Conservation (phyloP, 1,140 invertebrate species). For the Cyrtorhinus lividipennis region DNA sequence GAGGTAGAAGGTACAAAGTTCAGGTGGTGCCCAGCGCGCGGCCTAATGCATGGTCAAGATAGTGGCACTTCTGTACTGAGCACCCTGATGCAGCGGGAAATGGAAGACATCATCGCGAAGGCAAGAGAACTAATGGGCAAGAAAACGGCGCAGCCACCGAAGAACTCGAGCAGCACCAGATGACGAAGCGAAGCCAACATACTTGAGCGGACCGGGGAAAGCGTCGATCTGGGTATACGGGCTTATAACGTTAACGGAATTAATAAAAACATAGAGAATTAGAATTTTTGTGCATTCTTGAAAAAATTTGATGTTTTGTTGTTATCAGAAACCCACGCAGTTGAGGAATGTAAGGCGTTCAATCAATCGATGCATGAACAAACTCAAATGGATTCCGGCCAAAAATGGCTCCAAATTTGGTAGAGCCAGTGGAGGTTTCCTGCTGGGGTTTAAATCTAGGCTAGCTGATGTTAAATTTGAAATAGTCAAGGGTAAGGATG, state of each 20-base stretch:
- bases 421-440: constrained; percentile 1
- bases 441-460: background rate
- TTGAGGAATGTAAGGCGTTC: background rate
- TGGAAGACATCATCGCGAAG: background rate
- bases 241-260: background rate
- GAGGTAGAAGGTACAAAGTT: background rate
- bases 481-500: background rate
- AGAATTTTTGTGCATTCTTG: background rate
- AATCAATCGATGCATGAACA: background rate
- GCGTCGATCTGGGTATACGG: background rate
- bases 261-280: background rate
- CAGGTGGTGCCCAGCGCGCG: background rate
- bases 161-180: background rate
- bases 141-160: background rate
- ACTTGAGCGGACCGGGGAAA: background rate
- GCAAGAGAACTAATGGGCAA: background rate
- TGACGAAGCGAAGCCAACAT: background rate
- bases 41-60: background rate
- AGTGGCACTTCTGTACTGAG: background rate
- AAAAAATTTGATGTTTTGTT: background rate
- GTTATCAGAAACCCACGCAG: background rate
- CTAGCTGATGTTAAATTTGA: background rate
- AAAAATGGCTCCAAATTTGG: background rate
- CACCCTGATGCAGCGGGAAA: background rate
- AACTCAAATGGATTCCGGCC: background rate